phyloP scores from a whole-genome alignment of 2,113 vertebrate species.

The Callorhinus ursinus region DNA sequence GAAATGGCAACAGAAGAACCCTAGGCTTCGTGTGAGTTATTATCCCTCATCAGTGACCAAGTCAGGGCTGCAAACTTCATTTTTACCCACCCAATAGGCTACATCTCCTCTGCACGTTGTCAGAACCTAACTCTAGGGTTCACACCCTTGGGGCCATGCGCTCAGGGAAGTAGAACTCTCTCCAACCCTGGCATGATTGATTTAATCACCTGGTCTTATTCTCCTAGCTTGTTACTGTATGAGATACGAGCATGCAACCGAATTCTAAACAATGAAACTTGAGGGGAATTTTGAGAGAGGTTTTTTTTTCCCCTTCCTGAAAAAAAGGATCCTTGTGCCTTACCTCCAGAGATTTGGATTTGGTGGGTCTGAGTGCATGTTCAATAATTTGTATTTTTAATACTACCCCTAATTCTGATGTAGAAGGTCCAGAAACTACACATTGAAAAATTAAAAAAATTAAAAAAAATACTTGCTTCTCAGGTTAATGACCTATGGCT shows the following conservation, averaged over 20 bases:
- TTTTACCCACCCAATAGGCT: not conserved
- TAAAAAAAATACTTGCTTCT: not conserved
- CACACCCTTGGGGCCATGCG: not conserved
- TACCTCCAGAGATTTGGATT: slow-evolving; percentile 16
- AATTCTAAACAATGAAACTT: not conserved
- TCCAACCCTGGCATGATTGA: not conserved
- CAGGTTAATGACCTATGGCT: not conserved
- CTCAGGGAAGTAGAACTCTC: not conserved
- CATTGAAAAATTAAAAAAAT: not conserved
- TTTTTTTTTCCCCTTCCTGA: not conserved
- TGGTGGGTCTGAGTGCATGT: not conserved
- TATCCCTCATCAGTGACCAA: not conserved
- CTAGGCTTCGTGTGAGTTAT: not conserved
- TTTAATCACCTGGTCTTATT: not conserved
- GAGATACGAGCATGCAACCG: not conserved
- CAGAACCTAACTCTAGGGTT: not conserved
- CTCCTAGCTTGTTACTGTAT: not conserved
- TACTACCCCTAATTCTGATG: not conserved
- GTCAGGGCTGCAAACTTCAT: not conserved
- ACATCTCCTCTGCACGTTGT: not conserved
- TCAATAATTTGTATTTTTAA: slow-evolving; percentile 23
- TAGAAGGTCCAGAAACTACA: not conserved
- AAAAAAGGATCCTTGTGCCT: not conserved
- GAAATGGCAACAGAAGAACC: not conserved
- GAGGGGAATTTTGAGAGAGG: not conserved